A percentile compares a stretch with the other conserved stretches of the same genome.
phyloP scores from a whole-genome alignment of 2,888 invertebrate genomes.

The Eupithecia tripunctaria region DNA sequence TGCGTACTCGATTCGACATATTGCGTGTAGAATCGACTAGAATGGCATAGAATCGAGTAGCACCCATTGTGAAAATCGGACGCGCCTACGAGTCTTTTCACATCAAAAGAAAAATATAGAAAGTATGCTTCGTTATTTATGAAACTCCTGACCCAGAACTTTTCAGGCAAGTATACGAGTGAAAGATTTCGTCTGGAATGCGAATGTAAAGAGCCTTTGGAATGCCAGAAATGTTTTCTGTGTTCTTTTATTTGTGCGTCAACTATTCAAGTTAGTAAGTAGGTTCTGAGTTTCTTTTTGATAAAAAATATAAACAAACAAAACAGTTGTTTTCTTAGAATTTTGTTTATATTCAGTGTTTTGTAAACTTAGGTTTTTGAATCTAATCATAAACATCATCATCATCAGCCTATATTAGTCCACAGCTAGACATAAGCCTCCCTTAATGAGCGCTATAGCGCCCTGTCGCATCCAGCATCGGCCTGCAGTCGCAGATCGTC shows the following conservation, averaged over 20 bases:
- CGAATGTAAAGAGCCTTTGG: conserved; percentile 9
- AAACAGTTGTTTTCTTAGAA: neutral
- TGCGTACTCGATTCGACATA: neutral
- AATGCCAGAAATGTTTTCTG: conserved; percentile 9
- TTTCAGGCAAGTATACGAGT: conserved; percentile 13
- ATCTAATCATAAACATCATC: no score
- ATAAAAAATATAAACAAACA: neutral
- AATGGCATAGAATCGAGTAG: conserved; percentile 7
- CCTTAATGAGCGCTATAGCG: no score
- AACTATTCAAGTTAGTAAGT: conserved; percentile 1
- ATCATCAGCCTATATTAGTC: no score
- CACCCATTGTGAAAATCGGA: conserved; percentile 32
- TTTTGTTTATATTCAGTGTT: neutral
- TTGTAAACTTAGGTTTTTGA: neutral
- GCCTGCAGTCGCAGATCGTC: no score
- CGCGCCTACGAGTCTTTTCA: conserved; percentile 28
- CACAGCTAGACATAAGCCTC: no score
- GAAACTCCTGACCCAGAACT: conserved; percentile 32
- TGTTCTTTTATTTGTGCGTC: neutral
- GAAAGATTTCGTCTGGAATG: conserved; percentile 9
- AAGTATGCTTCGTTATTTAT: conserved; percentile 31
- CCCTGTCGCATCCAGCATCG: no score
- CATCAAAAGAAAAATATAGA: conserved; percentile 32
- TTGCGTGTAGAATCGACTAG: conserved; percentile 25
- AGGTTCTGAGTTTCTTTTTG: neutral